phyloP scores from a whole-genome alignment of 2,888 invertebrate genomes.

The Scaptomyza flava region DNA sequence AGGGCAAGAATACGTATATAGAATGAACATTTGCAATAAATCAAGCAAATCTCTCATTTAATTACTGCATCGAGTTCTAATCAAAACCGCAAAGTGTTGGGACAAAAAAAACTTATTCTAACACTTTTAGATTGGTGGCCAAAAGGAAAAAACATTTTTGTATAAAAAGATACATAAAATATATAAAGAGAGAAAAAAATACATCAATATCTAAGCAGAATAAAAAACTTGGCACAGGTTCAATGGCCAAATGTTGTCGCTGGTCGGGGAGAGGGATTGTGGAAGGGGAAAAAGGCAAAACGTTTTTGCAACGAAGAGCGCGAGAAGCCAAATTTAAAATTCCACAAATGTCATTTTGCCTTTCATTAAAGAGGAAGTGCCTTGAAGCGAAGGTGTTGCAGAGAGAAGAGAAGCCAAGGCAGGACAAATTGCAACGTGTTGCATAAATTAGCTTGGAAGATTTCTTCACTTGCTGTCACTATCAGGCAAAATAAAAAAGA shows the following conservation, averaged over 20 bases:
- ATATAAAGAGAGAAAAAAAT: constrained; percentile 14
- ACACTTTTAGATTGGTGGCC: constrained; percentile 57
- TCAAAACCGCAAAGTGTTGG: constrained; percentile 62
- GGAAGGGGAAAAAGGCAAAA: background rate
- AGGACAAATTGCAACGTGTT: constrained; percentile 60
- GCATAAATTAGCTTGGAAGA: constrained; percentile 65
- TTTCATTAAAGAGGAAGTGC: constrained; percentile 54
- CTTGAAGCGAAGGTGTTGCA: constrained; percentile 37
- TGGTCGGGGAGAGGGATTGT: background rate
- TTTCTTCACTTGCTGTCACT: constrained; percentile 10
- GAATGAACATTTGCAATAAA: constrained; percentile 26
- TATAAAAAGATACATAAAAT: constrained; percentile 26
- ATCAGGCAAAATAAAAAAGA: constrained; percentile 21
- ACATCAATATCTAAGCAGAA: constrained; percentile 15
- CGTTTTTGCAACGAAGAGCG: constrained; percentile 19
- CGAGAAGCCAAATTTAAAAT: constrained; percentile 71
- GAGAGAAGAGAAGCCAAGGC: constrained; percentile 47
- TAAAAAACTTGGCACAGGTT: constrained; percentile 80
- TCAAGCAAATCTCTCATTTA: constrained; percentile 40
- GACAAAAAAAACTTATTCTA: constrained; percentile 59
- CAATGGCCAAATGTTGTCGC: constrained; percentile 72
- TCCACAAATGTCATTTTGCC: constrained; percentile 71
- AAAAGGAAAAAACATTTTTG: constrained; percentile 23
- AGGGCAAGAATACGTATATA: background rate
- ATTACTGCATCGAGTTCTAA: constrained; percentile 45